A percentile compares a stretch with the other conserved stretches of the same genome.
These are phyloP conservation scores for Phymanthus crucifer DNA, from an alignment of 92 coral and sea anemone genomes.

Conservation along the genomic window DNA sequence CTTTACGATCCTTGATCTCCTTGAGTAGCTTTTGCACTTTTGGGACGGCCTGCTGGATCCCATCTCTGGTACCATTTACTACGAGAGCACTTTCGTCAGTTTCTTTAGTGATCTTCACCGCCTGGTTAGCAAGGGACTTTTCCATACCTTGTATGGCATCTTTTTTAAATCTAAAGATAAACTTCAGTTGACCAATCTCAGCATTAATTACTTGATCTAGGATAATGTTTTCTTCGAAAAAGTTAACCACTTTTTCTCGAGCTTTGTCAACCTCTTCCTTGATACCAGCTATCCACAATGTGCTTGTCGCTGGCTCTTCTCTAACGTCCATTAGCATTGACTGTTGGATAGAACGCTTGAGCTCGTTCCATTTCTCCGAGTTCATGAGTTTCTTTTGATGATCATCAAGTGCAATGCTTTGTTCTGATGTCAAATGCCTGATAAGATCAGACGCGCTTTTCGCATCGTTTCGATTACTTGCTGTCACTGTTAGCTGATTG, in stretches of 20 bases:
- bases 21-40: conserved; percentile 24
- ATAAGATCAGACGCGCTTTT: conserved; percentile 38
- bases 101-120: conserved; percentile 27
- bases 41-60: neutral
- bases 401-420: conserved; percentile 42
- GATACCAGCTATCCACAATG: conserved; percentile 62
- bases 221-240: conserved; percentile 70
- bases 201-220: conserved; percentile 28
- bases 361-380: conserved; percentile 56
- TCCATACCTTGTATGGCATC: conserved; percentile 36
- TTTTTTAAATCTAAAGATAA: conserved; percentile 35
- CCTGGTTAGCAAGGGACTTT: conserved; percentile 26
- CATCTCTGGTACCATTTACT: conserved; percentile 22
- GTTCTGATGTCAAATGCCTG: conserved; percentile 40
- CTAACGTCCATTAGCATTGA: conserved; percentile 1
- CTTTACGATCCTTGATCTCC: conserved; percentile 14
- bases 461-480: conserved; percentile 37
- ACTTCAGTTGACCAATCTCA: conserved; percentile 40
- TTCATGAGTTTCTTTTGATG: conserved; percentile 46
- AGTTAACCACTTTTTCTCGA: conserved; percentile 25
- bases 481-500: conserved; percentile 38
- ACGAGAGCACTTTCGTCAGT: conserved; percentile 11
- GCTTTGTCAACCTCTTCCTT: conserved; percentile 42
- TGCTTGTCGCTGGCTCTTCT: conserved; percentile 30
- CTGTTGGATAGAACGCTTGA: conserved; percentile 19